These are phyloP conservation scores for Camponotus floridanus DNA, from an alignment of 1,140 invertebrate species.

Conservation along the genomic window DNA sequence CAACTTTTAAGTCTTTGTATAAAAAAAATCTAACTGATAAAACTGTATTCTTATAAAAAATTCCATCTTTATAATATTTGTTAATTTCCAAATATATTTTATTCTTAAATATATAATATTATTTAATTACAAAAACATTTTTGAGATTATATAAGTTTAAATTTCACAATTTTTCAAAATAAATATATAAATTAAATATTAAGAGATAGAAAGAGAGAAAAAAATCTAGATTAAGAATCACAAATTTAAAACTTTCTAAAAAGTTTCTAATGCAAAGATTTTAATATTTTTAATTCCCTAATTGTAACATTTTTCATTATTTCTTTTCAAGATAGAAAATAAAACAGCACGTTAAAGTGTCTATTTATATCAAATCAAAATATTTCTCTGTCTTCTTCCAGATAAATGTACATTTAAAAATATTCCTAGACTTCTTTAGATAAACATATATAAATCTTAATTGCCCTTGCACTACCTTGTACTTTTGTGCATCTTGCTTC, in stretches of 20 bases:
- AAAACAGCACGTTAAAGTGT: background rate
- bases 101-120: background rate
- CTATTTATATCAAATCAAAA: background rate
- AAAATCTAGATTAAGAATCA: background rate
- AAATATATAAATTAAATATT: background rate
- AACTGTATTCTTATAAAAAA: conserved; percentile 3
- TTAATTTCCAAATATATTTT: background rate
- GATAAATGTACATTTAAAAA: no score
- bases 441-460: conserved; percentile 39
- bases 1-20: background rate
- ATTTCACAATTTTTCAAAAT: background rate
- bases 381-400: background rate
- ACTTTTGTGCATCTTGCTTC: conserved; percentile 88
- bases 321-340: background rate
- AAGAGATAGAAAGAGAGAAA: background rate
- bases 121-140: background rate
- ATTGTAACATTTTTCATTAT: no score
- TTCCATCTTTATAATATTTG: background rate
- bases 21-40: background rate
- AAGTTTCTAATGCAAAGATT: background rate
- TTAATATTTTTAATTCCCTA: background rate
- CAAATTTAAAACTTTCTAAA: background rate
- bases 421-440: background rate
- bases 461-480: conserved; percentile 83
- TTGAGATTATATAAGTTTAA: background rate